Evolutionary conservation across 2,888 invertebrate species (phyloP), one percentile per base, ranked within the genome.

Genomic region (Lamellibrachia columna): DNA sequence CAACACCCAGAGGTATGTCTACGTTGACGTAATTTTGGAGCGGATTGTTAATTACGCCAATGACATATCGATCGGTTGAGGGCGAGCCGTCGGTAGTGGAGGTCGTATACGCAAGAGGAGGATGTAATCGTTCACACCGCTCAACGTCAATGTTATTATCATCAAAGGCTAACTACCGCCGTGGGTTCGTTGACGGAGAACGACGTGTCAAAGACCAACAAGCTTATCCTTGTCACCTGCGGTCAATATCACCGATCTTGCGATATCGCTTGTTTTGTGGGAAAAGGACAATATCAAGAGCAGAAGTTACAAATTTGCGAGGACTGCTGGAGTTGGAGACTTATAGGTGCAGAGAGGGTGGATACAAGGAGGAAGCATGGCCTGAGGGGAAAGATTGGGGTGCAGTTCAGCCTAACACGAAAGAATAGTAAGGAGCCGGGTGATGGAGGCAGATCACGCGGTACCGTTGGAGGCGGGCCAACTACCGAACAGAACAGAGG

Each of bases 1-100:
- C 75, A 75, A 75, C 6, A 75, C 1, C 75, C 75, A n/a, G 15
- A 15, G 22, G 75, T 75, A 4, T 75, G 22, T 75, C 75, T 75
- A 75, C 75, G n/a, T 75, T 6, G 75, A 75, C 75, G 22, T 75
- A 75, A 75, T 75, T 75, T 22, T 6, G 75, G 22, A 75, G n/a
- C n/a, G 75, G 75, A 75, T 75, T 75, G 75, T 11, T 75, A 75
- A 75, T 75, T 75, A 75, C 22, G 75, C 75, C 75, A 75, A n/a
- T 75, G 75, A 75, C 75, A 75, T 75, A 75, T 75, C 75, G 75
- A 75, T 75, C 75, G 15, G 75, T 6, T 75, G 6, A 75, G 4
- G 75, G n/a, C 75, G 75, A 75, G 75, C 22, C 75, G 75, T 75
- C n/a, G 75, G 40, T 6, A 75, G 22, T 75, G 75, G n/a, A 22